Evolutionary conservation across 2,113 vertebrate species (phyloP).

Genomic region (Electrona antarctica): DNA sequence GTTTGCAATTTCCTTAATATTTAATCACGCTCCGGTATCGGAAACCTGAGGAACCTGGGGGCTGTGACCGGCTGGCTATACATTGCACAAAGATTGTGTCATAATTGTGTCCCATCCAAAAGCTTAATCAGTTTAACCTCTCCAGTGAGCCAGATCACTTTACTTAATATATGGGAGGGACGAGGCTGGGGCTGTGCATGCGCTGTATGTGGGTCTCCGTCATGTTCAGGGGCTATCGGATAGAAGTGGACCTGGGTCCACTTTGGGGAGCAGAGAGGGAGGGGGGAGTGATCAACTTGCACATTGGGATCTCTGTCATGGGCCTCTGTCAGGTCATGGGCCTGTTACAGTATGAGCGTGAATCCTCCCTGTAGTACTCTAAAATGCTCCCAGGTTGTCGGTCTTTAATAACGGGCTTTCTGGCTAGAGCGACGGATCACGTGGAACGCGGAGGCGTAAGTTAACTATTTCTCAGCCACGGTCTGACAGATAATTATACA

Average conservation of each 20-base stretch:
- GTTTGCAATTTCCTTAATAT: conserved; percentile 73
- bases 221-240: conserved; percentile 30
- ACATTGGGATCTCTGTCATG: conserved; percentile 12
- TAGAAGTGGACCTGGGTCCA: conserved; percentile 13
- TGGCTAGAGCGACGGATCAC: conserved; percentile 27
- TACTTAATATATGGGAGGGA: conserved; percentile 63
- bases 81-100: conserved; percentile 74
- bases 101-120: conserved; percentile 76
- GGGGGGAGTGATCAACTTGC: conserved; percentile 9
- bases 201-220: conserved; percentile 21
- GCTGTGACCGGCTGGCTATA: conserved; percentile 39
- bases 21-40: conserved; percentile 62
- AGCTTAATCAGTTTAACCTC: conserved; percentile 79
- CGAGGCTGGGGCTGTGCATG: conserved; percentile 32
- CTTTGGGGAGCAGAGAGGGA: not conserved
- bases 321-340: conserved; percentile 15
- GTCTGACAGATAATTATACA: conserved; percentile 49
- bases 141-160: conserved; percentile 69
- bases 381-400: conserved; percentile 15
- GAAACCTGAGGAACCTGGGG: conserved; percentile 58
- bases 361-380: conserved; percentile 23
- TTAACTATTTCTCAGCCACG: conserved; percentile 24
- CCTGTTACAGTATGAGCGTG: conserved; percentile 6
- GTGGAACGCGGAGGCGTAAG: conserved; percentile 32
- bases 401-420: conserved; percentile 20